Base-by-base conservation (phyloP, 2,113 vertebrate species). In the Ammodytes dubius region DNA sequence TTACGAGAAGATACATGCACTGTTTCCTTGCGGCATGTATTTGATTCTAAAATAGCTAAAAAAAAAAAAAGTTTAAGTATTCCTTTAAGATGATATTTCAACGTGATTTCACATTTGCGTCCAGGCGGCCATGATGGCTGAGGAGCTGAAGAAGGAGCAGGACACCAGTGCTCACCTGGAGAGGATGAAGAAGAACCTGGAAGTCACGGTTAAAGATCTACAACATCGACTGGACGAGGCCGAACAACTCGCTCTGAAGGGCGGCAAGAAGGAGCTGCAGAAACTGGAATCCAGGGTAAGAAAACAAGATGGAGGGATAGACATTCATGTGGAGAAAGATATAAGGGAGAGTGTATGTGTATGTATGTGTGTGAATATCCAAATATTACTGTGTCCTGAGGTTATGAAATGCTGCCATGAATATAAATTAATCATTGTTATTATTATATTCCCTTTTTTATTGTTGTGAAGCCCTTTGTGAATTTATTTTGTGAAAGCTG, bases 121-220 rank as follows among this genome's bases (percentile, higher is more conserved):
- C 0, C 76, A 94, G 92, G 96, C 95, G 70, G 95, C 95, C 82
- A 95, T 96, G 94, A 95, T 96, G 94, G 94, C 92, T 1, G 96
- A 97, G 80, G 96, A 97, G 87, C 93, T 97, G 81, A 96, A 97
- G 94, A 97, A 97, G 70, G 96, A 97, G 79, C 95, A 97, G 91
- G 96, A 96, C 72, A 96, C 95, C 53, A 96, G 93, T 75, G 91
- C 95, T 88, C 96, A 98, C 86, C 86, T 97, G 92, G 97, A 97
- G 91, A 74, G 83, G 77, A 88, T 86, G 83, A 88, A 86, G 77
- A 88, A 67, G 77, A 88, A 86, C 83, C 19, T 83, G 87, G 87
- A 88, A 73, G 80, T 40, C 19, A 67, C 80, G 0, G 87, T 83
- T 42, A 88, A 86, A 7, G 83, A 88, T 64, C 84, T 86, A 70